Base-by-base conservation (phyloP, 2,797 vertebrate species). In the Gambelia wislizenii region DNA sequence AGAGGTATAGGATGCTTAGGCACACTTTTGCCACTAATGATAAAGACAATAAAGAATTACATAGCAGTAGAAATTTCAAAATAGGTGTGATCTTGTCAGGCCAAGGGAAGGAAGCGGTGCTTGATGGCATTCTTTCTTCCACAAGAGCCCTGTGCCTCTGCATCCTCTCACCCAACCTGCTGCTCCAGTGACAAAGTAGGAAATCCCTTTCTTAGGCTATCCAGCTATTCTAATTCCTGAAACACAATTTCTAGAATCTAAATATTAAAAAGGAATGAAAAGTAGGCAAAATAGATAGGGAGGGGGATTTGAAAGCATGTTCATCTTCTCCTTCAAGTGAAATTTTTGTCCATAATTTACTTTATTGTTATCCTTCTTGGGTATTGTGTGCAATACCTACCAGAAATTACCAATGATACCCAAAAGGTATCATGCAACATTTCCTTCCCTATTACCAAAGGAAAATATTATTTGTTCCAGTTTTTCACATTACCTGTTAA, bases 381-480 rank as follows among this genome's bases (percentile, higher is more conserved):
- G 9, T 18, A 22, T 64, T 49, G 61, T 22, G 16, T 42, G 22
- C 33, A 52, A 52, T 54, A 8, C 59, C 30, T 9, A 69, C 13
- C 39, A 13, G 9, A 18, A 30, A 3, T 85, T 49, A 59, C 56
- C 20, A 59, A 6, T 59, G 56, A 59, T 25, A 59, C 27, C 3
- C 0, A 2, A 2, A 80, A 56, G 52, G 6, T 82, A 7, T 59
- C 54, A 80, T 64, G 13, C 84, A 6, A 4, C 6, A 4, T 93
- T 90, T 42, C 81, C 88, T 89, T 4, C 10, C 0, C 0, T 2
- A 84, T 87, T 93, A 54, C 18, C 36, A 64, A 5, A 84, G 25
- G n/a, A 72, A 78, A 81, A 74, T 61, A 20, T 83, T 70, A 33
- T 84, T 84, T 70, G 91, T 81, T 6, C 84, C 54, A 59, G 12